Evolutionary conservation across 1,140 invertebrate genomes (phyloP), one percentile per base, ranked within the genome.

Genomic region (Neocloeon triangulifer): DNA sequence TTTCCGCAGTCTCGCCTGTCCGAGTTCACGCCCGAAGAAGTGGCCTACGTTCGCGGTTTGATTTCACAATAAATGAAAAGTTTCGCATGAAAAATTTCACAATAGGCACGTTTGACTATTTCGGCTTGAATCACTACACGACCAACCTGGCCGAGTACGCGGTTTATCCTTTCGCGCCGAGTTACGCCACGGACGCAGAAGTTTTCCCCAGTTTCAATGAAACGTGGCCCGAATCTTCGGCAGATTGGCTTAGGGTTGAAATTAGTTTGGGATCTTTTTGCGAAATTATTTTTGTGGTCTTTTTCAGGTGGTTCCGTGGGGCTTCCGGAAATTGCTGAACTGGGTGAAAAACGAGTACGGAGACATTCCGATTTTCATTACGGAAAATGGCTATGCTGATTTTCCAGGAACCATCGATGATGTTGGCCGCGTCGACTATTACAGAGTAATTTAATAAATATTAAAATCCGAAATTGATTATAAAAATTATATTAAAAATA

Each of bases 371-470:
- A 52, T 77, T 2, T 50, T 69, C 5, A 54, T 81, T 2, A 70
- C 70, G 1, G 76, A 79, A 58, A 79, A 78, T 44, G 76, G 76
- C 14, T 61, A 48, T 49, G 58, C 50, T 32, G 59, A 57, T 49
- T 45, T 45, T 29, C 54, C 50, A 2, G 58, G 59, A 14, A n/a
- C n/a, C n/a, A 34, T 62, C 5, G 38, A 56, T 12, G 69, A 73
- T 42, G 37, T 53, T 2, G 46, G 55, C 28, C 50, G 69, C 30
- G 49, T 68, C 7, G 32, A 51, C 17, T 70, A 56, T 40, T 62
- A 56, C 30, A 53, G 57, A 44, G 25, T 62, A 45, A 53, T 44
- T 50, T 21, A n/a, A n/a, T n/a, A n/a, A n/a, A n/a, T n/a, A n/a
- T n/a, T n/a, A n/a, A n/a, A n/a, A n/a, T n/a, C n/a, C n/a, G n/a